These are phyloP conservation scores for Hedychridium roseum DNA, from an alignment of 2,888 invertebrate genomes.

Conservation along the genomic window DNA sequence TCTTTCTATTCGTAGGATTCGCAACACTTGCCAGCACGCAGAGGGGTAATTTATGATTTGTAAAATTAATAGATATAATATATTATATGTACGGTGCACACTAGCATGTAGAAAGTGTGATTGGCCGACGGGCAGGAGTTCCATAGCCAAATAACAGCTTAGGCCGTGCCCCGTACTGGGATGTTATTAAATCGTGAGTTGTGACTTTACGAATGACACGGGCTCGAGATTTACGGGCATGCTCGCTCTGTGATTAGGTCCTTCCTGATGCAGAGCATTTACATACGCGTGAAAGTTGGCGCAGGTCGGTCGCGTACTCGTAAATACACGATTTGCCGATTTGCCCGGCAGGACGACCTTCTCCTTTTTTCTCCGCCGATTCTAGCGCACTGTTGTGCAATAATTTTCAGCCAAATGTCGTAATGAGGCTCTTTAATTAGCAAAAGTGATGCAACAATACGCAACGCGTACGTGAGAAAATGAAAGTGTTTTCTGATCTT, in stretches of 20 bases:
- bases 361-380: not conserved
- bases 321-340: too few relatives aligned
- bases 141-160: constrained; percentile 58
- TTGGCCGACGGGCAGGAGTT: constrained; percentile 47
- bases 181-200: constrained; percentile 61
- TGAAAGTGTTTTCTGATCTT: constrained; percentile 29
- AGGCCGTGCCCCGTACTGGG: constrained; percentile 43
- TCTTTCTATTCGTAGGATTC: too few relatives aligned
- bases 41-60: too few relatives aligned
- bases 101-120: constrained; percentile 40
- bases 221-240: constrained; percentile 52
- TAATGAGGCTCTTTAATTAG: constrained; percentile 29
- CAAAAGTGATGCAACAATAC: constrained; percentile 28
- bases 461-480: constrained; percentile 33
- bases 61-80: too few relatives aligned
- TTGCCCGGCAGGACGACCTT: too few relatives aligned
- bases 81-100: constrained; percentile 1
- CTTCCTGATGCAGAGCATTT: constrained; percentile 46
- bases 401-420: constrained; percentile 26
- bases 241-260: constrained; percentile 59
- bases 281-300: constrained; percentile 34
- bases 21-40: too few relatives aligned
- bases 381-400: too few relatives aligned
- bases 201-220: constrained; percentile 59
- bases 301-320: not conserved